Conservation (phyloP, 2,888 invertebrate genomes). For the Thereva nobilitata region DNA sequence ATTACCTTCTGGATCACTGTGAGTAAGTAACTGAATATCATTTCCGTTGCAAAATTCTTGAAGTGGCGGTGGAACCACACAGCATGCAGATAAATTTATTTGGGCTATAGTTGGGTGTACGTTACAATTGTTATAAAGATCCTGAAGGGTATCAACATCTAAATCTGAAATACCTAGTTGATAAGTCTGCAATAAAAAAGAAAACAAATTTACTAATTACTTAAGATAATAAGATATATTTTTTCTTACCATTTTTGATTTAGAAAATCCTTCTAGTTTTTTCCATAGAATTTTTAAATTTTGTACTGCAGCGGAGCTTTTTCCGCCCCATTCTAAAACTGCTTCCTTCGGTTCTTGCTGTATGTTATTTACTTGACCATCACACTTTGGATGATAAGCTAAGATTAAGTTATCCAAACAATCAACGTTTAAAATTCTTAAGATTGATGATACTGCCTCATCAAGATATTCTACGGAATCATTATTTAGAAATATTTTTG, state of each 20-base stretch:
- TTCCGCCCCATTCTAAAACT: constrained; percentile 60
- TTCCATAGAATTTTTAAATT: constrained; percentile 78
- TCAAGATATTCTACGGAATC: constrained; percentile 67
- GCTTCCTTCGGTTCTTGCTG: constrained; percentile 46
- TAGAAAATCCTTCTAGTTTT: constrained; percentile 73
- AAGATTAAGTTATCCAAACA: constrained; percentile 82
- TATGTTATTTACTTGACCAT: constrained; percentile 12
- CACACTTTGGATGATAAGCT: constrained; percentile 67
- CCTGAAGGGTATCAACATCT: constrained; percentile 77
- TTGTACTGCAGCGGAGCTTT: constrained; percentile 60
- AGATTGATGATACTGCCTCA: constrained; percentile 75
- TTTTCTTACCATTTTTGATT: constrained; percentile 63
- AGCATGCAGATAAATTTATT: constrained; percentile 90
- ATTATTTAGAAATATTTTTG: constrained; percentile 82
- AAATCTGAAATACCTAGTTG: constrained; percentile 88
- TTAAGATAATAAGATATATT: neutral
- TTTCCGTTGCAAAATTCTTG: constrained; percentile 88
- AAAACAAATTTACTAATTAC: constrained; percentile 3
- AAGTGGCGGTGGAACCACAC: constrained; percentile 89
- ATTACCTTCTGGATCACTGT: constrained; percentile 88
- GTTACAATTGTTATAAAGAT: constrained; percentile 75
- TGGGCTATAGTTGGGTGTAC: constrained; percentile 88
- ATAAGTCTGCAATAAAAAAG: constrained; percentile 56
- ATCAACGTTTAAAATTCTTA: constrained; percentile 70
- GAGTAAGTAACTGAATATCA: constrained; percentile 91